Evolutionary conservation across 2,797 vertebrate species (phyloP), one percentile per base, ranked within the genome.

Genomic region (Falco cherrug): DNA sequence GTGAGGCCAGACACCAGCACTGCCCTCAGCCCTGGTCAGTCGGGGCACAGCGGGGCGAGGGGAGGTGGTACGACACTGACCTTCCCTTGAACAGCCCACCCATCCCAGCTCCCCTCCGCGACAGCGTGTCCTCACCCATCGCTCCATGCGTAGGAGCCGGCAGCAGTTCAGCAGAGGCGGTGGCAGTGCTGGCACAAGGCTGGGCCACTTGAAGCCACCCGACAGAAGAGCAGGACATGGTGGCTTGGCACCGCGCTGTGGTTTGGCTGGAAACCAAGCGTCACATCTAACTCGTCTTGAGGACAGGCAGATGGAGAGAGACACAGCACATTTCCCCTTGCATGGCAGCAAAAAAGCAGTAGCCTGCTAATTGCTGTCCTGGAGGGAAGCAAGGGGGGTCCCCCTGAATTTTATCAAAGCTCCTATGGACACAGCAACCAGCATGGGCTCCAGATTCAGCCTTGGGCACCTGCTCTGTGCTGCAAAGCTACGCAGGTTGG

Each of bases 71-170:
- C 50, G 31, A 13, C 0, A 1, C 50, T 11, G 10, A 53, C n/a
- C n/a, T 65, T 59, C 25, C n/a, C 67, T 65, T 47, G 53, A 65
- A 67, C 20, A 47, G 47, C 54, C 47, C 45, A 47, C 16, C n/a
- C 74, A 31, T n/a, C n/a, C 39, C 60, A 73, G 60, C 29, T 79
- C 53, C 39, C 47, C 39, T 31, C 53, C 45, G 16, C 2, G 1
- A 22, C 1, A 0, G 20, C 4, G 0, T 21, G 51, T 35, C 67
- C 39, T 90, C 39, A 39, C 57, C 9, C 47, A 18, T 60, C 2
- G 0, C 29, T 75, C 61, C 22, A 0, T 13, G 53, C 0, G 1
- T 16, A 47, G 53, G 25, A 85, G 75, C 47, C 1, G 0, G 54
- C 1, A 2, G 41, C 45, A 59, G 45, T 11, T 51, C 8, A 6